Base-by-base conservation (phyloP, 2,797 vertebrate species). In the Neomorphus geoffroyi region DNA sequence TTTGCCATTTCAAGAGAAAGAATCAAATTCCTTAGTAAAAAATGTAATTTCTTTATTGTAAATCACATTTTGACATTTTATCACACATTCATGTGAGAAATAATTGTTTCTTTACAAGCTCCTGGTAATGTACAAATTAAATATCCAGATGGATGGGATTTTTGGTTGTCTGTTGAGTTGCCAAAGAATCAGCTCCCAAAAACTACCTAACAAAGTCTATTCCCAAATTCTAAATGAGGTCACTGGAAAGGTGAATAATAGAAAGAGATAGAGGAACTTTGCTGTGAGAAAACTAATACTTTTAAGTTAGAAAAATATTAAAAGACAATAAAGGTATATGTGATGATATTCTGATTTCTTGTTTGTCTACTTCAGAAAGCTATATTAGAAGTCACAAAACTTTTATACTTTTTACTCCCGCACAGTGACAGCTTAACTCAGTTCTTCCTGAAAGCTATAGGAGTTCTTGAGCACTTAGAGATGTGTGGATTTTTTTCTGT, bases 71-170 rank as follows among this genome's bases (percentile, higher is more conserved):
- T 77, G 18, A 60, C 14, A 33, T 67, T 64, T 81, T 71, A 13
- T 58, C 43, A 58, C 6, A 33, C 7, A 32, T 58, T 61, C 2
- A 10, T 18, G 6, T 79, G 54, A 69, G 22, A 72, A 83, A 79
- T 72, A 58, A n/a, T 62, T 75, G 5, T 56, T 94, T 75, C n/a
- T 80, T 0, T 26, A 54, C 54, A 88, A 56, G 32, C 62, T 84
- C 19, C 28, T 66, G 15, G 6, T 65, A 19, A 69, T 50, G 11
- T 39, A 65, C 37, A 54, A 45, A 12, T 50, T 28, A 60, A 60
- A 8, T 48, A 80, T 19, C 2, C 5, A 4, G 16, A 35, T 27
- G 37, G 5, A 18, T 57, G 58, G 4, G 1, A 1, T 9, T 69
- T 90, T 69, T 73, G 21, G 1, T 64, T 71, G 18, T 84, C 12